Evolutionary conservation across 1,140 invertebrate species (phyloP), one percentile per base, ranked within the genome.

Genomic region (Penaeus chinensis): DNA sequence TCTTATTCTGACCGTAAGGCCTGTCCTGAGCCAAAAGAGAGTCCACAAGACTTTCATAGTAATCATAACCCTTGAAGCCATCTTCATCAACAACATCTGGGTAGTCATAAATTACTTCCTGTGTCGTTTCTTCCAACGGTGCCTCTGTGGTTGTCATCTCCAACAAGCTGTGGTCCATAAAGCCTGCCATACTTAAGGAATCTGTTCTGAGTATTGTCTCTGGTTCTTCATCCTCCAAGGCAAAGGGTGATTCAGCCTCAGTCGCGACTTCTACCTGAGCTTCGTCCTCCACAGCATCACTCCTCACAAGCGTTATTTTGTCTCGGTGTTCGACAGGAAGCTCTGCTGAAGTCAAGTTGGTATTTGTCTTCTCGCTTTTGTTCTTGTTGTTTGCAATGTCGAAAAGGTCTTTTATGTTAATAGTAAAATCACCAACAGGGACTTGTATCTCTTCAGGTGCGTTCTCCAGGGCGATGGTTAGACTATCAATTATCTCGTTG

Each of bases 61-160:
- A 86, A 32, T 86, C 84, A 37, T 86, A 86, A 22, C 84, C 84
- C n/a, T 86, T 86, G 24, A 86, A 86, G 32, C 71, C 63, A 24
- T 86, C 77, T 4, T 85, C 76, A 3, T 86, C 54, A 10, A 63
- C 61, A 5, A 86, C 47, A 47, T 81, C 61, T 20, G 74, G 78
- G 22, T 81, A 54, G 20, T 86, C 78, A 19, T 81, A 66, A 11
- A 69, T 24, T 13, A 10, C 65, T 32, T 71, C 22, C 13, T 20
- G 22, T 32, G 82, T 83, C 22, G 82, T 83, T 63, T 11, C 42
- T 11, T 32, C 22, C 20, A 37, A 1, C 24, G 79, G 22, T n/a
- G 47, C 47, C 54, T 61, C 47, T 19, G 20, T 62, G 16, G 24
- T 24, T 54, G 60, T 82, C 80, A n/a, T 27, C n/a, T 24, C 37